Percentiles rank a stretch among this genome's conserved stretches.
These are phyloP conservation scores for Limanda limanda DNA, from an alignment of 2,113 vertebrate species.

Conservation along the genomic window DNA sequence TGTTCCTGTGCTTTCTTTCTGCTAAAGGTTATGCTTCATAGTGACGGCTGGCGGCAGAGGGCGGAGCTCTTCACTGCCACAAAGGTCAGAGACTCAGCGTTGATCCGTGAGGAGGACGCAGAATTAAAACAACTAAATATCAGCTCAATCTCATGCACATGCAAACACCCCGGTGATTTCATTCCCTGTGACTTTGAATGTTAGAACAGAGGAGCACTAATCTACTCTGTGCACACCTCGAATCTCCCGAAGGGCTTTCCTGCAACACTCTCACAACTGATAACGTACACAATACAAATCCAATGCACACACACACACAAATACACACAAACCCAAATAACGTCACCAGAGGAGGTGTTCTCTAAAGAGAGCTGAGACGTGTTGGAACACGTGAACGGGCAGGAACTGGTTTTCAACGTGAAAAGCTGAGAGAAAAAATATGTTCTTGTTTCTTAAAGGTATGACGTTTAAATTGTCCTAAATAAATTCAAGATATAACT, in stretches of 20 bases:
- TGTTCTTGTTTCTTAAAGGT: too few relatives aligned
- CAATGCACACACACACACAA: background rate
- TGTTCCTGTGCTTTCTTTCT: slow-evolving; percentile 34
- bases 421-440: too few relatives aligned
- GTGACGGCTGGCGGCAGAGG: background rate
- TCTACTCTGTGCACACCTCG: slow-evolving; percentile 8
- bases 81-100: slow-evolving; percentile 52
- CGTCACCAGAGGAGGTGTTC: too few relatives aligned
- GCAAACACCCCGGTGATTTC: background rate
- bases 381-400: too few relatives aligned
- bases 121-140: slow-evolving; percentile 10
- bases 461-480: too few relatives aligned
- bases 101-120: background rate
- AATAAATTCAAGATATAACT: too few relatives aligned
- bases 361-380: too few relatives aligned
- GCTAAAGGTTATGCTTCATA: slow-evolving; percentile 58
- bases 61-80: background rate
- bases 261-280: slow-evolving; percentile 42
- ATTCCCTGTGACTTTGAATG: background rate
- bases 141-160: slow-evolving; percentile 23
- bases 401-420: too few relatives aligned
- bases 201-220: background rate
- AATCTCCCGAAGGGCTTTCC: slow-evolving; percentile 44
- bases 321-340: background rate
- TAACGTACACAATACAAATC: slow-evolving; percentile 65